Evolutionary conservation across 2,888 invertebrate species (phyloP).

Genomic region (Drosophila acutilabella): DNA sequence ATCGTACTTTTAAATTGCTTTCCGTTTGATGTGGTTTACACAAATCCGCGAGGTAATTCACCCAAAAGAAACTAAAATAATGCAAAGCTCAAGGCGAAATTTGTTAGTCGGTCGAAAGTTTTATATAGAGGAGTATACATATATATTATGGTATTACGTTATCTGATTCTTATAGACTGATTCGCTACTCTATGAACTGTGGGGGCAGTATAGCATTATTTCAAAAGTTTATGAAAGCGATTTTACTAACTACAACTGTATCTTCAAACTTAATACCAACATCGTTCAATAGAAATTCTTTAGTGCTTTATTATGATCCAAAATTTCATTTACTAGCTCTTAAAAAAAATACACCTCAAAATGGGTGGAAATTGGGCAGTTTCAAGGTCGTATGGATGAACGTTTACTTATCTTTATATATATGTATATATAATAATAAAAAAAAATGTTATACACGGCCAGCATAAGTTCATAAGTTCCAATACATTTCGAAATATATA

Average conservation of each 20-base stretch:
- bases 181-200: not conserved
- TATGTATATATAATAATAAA: not conserved
- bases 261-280: too few species aligned
- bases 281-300: not conserved
- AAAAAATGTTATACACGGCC: not conserved
- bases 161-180: not conserved
- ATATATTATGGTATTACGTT: not conserved
- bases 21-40: slow-evolving; percentile 60
- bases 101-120: slow-evolving; percentile 3
- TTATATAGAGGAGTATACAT: not conserved
- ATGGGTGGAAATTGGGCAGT: slow-evolving; percentile 19
- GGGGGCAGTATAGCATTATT: slow-evolving; percentile 12
- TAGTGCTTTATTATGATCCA: slow-evolving; percentile 1
- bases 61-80: slow-evolving; percentile 21
- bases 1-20: slow-evolving; percentile 59
- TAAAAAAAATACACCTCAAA: not conserved
- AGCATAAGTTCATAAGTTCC: slow-evolving; percentile 32
- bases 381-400: slow-evolving; percentile 18
- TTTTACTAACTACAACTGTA: not conserved
- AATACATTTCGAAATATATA: slow-evolving; percentile 10
- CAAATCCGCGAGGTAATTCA: slow-evolving; percentile 50
- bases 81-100: slow-evolving; percentile 42
- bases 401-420: slow-evolving; percentile 9
- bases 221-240: slow-evolving; percentile 2
- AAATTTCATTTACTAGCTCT: too few species aligned